Evolutionary conservation across 2,797 vertebrate species (phyloP), one percentile per base, ranked within the genome.

Genomic region (Euphonia xanthogaster): DNA sequence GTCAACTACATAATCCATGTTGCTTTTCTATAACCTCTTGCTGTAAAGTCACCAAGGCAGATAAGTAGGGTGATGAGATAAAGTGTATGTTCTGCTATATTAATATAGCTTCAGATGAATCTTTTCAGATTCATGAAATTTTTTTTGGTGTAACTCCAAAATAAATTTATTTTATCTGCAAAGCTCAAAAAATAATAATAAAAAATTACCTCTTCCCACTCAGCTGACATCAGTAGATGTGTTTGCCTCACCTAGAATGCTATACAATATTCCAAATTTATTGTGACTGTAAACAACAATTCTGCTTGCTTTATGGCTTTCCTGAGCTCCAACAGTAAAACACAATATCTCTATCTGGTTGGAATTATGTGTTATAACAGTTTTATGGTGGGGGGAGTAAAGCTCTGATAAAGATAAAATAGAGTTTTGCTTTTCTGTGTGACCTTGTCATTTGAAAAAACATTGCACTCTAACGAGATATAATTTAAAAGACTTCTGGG

Each of bases 401-500:
- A 86, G 93, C 70, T 96, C 81, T 95, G 83, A 96, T 97, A 96
- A 97, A 98, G 97, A 95, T 94, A 96, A 93, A 97, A 88, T 93
- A 84, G 72, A 89, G 91, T 90, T 97, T 97, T 96, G 96, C 73
- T 95, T 97, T 97, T 94, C 91, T 90, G 58, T 84, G 77, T 97
- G 97, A 97, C 95, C 97, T 97, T 97, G 96, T 97, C 96, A 97
- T 96, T 97, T 97, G 90, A 94, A 93, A 97, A 97, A 97, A 68
- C 92, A 96, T 96, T 96, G 88, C 79, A 74, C 91, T 98, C 97
- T 98, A 97, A 98, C 25, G 60, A 95, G 93, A 95, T 88, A 88
- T 94, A 96, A 97, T 97, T 97, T 98, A 97, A 97, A 97, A 97
- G 97, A 95, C 94, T 94, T 96, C 75, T 96, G 92, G 88, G 95